Evolutionary conservation across 2,888 invertebrate genomes (phyloP).

Genomic region (Perizoma flavofasciatum): DNA sequence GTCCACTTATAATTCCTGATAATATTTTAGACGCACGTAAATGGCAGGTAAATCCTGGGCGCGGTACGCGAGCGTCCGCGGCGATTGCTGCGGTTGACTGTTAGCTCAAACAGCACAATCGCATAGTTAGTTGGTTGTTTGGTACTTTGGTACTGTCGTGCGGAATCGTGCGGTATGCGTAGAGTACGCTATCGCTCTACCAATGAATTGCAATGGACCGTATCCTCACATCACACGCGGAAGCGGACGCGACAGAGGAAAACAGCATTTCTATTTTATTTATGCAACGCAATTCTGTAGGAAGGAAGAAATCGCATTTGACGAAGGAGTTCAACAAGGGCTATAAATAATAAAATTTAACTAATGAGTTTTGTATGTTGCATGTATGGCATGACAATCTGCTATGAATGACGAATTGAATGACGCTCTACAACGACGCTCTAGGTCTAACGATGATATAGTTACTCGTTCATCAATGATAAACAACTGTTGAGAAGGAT

Average conservation of each 20-base stretch:
- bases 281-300: constrained; percentile 18
- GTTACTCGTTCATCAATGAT: too few species aligned
- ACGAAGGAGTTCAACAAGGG: constrained; percentile 1
- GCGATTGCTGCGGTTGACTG: constrained; percentile 36
- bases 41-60: constrained; percentile 55
- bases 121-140: constrained; percentile 3
- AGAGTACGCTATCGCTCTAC: constrained; percentile 60
- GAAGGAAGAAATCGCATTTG: constrained; percentile 16
- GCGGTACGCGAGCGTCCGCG: constrained; percentile 57
- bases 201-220: constrained; percentile 62
- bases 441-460: too few species aligned
- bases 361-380: too few species aligned
- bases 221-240: constrained; percentile 38
- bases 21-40: constrained; percentile 23
- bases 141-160: constrained; percentile 6
- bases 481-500: too few species aligned
- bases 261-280: constrained; percentile 11
- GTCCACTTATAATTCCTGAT: constrained; percentile 18
- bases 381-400: too few species aligned
- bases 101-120: constrained; percentile 49
- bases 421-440: too few species aligned
- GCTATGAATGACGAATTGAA: too few species aligned
- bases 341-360: background rate
- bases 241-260: constrained; percentile 38
- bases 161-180: constrained; percentile 20